Evolutionary conservation across 2,888 invertebrate species (phyloP), one percentile per base, ranked within the genome.

Genomic region (Sabatieria punctata): DNA sequence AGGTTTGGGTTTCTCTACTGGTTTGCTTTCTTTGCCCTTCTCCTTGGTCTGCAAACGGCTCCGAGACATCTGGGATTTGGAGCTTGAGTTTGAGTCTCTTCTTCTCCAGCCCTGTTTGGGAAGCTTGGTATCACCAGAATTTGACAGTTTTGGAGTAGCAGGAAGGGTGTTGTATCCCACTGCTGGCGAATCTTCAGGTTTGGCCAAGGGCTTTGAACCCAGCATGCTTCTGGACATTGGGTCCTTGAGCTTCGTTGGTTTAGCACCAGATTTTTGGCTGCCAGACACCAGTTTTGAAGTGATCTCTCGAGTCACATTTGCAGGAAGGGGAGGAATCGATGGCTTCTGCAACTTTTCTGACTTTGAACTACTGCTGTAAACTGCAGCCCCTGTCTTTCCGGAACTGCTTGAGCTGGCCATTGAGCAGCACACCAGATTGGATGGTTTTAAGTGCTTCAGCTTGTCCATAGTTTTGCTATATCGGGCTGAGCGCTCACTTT

Each of bases 11-110:
- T n/a, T n/a, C n/a, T n/a, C n/a, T n/a, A n/a, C n/a, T n/a, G n/a
- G n/a, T n/a, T n/a, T n/a, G n/a, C n/a, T n/a, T 25, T 61, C 60
- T 46, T 61, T 61, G 19, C 59, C 60, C 45, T 60, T 60, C 50
- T 63, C 63, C n/a, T n/a, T n/a, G n/a, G n/a, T n/a, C n/a, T n/a
- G n/a, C n/a, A n/a, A n/a, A n/a, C n/a, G n/a, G n/a, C n/a, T n/a
- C n/a, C 55, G 35, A n/a, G n/a, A n/a, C 30, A 30, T 15, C 30
- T 8, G 15, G 39, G 8, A 15, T 11, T 8, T 39, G 11, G 39
- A 8, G 39, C 11, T 11, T 8, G 8, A 8, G 23, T 22, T 8
- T n/a, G 21, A 21, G 13, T 19, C n/a, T 21, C 41, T n/a, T 4
- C 41, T n/a, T 4, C 41, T n/a, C 25, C 41, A 26, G 6, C 41